Percentiles rank a stretch among this genome's conserved stretches.
phyloP scores from a whole-genome alignment of 2,888 invertebrate species.

The Tromatobia lineatoria region DNA sequence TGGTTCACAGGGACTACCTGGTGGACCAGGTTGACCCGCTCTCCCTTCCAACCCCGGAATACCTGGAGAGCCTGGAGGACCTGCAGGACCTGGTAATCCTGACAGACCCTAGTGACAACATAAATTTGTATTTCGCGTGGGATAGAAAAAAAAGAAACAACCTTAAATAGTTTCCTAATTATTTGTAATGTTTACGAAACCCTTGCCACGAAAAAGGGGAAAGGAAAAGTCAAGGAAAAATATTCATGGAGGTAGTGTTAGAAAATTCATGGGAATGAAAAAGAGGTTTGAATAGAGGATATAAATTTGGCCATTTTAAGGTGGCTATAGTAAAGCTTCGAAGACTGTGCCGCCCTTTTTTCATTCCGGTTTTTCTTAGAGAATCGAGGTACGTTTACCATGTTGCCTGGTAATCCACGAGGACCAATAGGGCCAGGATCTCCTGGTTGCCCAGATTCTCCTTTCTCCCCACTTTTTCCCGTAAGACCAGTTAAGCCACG shows the following conservation, averaged over 20 bases:
- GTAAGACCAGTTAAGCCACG: conserved; percentile 83
- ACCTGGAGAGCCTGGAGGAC: conserved; percentile 86
- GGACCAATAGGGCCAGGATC: conserved; percentile 85
- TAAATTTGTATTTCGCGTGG: background rate
- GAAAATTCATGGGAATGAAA: too few relatives aligned
- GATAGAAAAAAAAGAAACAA: background rate
- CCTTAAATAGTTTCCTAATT: too few relatives aligned
- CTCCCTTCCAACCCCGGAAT: conserved; percentile 83
- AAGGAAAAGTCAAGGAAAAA: background rate
- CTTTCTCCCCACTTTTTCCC: conserved; percentile 85
- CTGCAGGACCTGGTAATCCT: conserved; percentile 83
- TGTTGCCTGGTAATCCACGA: conserved; percentile 85
- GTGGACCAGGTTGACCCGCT: conserved; percentile 85
- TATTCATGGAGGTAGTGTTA: background rate
- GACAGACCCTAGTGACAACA: conserved; percentile 77
- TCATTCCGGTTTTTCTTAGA: background rate
- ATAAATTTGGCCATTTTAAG: too few relatives aligned
- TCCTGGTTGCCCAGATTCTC: conserved; percentile 85
- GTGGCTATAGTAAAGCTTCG: too few relatives aligned
- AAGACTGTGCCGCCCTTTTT: background rate
- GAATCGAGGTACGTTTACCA: conserved; percentile 74
- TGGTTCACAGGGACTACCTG: conserved; percentile 83
- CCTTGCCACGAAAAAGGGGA: too few relatives aligned
- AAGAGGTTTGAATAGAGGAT: too few relatives aligned
- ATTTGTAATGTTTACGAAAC: too few relatives aligned